These are phyloP conservation scores for Sciaenops ocellatus DNA, from an alignment of 2,797 vertebrate species.

Conservation along the genomic window DNA sequence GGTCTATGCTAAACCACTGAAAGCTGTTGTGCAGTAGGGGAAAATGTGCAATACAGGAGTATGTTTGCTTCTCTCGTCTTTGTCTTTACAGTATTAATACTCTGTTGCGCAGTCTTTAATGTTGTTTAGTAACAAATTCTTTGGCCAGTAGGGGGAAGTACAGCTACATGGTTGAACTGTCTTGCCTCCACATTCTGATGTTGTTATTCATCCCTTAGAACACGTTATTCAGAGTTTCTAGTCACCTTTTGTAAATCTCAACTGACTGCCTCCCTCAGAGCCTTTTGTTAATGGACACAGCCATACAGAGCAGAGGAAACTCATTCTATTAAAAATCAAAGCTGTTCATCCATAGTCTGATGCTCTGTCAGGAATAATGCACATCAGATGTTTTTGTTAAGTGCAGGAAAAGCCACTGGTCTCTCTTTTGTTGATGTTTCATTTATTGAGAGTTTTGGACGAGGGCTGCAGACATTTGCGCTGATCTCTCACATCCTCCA, in stretches of 20 bases:
- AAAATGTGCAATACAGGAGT: slow-evolving; percentile 2
- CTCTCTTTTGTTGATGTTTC: slow-evolving; percentile 85
- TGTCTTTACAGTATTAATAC: slow-evolving; percentile 8
- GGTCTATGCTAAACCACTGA: slow-evolving; percentile 30
- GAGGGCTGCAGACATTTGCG: slow-evolving; percentile 77
- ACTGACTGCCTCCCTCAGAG: slow-evolving; percentile 57
- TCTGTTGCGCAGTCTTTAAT: background rate
- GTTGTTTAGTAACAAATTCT: background rate
- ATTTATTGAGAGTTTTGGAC: slow-evolving; percentile 84
- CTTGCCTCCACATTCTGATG: slow-evolving; percentile 17
- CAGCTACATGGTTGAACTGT: slow-evolving; percentile 42
- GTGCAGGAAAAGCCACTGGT: slow-evolving; percentile 78
- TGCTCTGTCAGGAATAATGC: slow-evolving; percentile 82
- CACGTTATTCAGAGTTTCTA: slow-evolving; percentile 39
- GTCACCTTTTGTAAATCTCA: slow-evolving; percentile 65
- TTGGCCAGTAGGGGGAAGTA: slow-evolving; percentile 80
- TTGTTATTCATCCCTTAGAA: slow-evolving; percentile 39
- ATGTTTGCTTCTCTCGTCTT: background rate
- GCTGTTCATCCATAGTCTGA: slow-evolving; percentile 76
- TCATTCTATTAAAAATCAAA: slow-evolving; percentile 67
- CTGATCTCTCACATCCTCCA: slow-evolving; percentile 84
- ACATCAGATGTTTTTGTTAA: slow-evolving; percentile 87
- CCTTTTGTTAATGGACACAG: slow-evolving; percentile 69
- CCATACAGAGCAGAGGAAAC: slow-evolving; percentile 64
- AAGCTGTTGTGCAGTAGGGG: slow-evolving; percentile 17